Percentiles rank a stretch among this genome's conserved stretches.
These are phyloP conservation scores for Porites australiensis DNA, from an alignment of 64 coral and sea anemone genomes.

Conservation along the genomic window DNA sequence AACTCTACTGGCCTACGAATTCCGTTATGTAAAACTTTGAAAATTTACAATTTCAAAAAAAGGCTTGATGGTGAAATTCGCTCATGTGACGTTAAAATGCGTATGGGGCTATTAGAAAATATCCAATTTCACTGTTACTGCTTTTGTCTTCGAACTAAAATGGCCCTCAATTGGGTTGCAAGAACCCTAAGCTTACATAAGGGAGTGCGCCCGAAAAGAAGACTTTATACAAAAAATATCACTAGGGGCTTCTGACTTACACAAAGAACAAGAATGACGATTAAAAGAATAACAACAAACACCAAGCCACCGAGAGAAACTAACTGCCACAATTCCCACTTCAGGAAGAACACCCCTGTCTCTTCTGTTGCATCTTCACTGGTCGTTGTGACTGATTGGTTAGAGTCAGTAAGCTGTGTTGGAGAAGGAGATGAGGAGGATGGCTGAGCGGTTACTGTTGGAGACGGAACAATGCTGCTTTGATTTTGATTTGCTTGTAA, in stretches of 20 bases:
- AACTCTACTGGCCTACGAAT: no score
- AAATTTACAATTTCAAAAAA: no score
- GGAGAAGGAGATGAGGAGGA: not conserved
- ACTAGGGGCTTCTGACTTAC: not conserved
- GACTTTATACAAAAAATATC: not conserved
- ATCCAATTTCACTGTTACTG: no score
- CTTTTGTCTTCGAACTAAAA: no score
- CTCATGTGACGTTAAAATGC: no score
- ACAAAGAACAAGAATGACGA: not conserved
- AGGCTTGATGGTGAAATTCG: no score
- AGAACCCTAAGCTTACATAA: not conserved
- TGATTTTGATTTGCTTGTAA: not conserved
- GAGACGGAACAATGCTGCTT: not conserved
- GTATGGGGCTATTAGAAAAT: no score
- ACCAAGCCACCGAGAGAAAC: not conserved
- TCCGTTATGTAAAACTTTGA: no score
- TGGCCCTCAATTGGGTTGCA: no score
- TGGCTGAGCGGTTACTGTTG: not conserved
- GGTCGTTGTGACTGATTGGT: not conserved
- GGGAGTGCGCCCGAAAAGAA: not conserved
- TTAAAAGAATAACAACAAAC: conserved; percentile 6
- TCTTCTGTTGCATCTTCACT: not conserved
- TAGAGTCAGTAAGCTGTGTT: not conserved
- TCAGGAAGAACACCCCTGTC: not conserved
- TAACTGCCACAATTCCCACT: not conserved